Evolutionary conservation across 2,888 invertebrate genomes (phyloP).

Genomic region (Acrobasis suavella): DNA sequence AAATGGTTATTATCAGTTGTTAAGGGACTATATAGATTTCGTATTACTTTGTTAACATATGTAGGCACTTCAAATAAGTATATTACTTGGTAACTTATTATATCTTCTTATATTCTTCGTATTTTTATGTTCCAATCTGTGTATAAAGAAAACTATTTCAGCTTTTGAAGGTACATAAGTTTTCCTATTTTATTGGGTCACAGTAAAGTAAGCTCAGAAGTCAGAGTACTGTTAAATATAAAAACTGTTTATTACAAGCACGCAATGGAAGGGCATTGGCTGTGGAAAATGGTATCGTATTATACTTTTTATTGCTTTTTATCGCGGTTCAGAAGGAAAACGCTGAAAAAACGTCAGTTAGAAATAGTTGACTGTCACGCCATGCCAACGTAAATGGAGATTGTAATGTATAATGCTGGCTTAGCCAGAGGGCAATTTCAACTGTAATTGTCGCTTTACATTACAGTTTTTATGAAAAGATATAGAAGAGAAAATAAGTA

Average conservation of each 20-base stretch:
- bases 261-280: conserved; percentile 43
- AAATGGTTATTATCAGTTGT: no score
- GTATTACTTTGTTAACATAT: no score
- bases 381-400: conserved; percentile 42
- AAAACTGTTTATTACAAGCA: conserved; percentile 34
- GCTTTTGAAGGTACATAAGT: background rate
- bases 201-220: conserved; percentile 6
- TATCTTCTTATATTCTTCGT: no score
- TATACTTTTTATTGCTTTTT: conserved; percentile 31
- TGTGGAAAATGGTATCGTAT: conserved; percentile 33
- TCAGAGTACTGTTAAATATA: conserved; percentile 24
- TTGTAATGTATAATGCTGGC: conserved; percentile 21
- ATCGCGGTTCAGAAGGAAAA: conserved; percentile 38
- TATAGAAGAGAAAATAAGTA: background rate
- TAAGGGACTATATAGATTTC: no score
- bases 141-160: background rate
- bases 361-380: conserved; percentile 48
- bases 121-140: no score
- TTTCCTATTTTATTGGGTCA: conserved; percentile 4
- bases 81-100: no score
- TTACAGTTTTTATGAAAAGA: background rate
- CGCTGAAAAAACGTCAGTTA: conserved; percentile 41
- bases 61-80: no score
- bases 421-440: conserved; percentile 5
- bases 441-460: background rate